phyloP scores from a whole-genome alignment of 1,140 invertebrate species.

The Cydia amplana region DNA sequence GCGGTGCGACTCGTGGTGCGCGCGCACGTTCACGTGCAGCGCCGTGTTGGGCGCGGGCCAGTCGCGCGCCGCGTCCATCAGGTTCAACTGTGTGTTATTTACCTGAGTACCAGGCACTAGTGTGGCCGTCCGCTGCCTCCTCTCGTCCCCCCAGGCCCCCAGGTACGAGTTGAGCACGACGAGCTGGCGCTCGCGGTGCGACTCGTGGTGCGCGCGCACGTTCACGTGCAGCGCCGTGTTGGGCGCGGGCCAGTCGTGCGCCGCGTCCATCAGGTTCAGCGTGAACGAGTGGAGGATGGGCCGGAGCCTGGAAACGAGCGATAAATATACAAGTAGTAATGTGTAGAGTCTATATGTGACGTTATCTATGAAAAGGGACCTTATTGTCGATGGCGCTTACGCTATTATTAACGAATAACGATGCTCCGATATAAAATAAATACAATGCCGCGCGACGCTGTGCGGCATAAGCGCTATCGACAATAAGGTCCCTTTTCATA shows the following conservation, averaged over 20 bases:
- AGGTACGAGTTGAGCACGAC: constrained; percentile 62
- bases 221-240: constrained; percentile 48
- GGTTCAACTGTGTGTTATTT: no score
- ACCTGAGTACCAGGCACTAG: no score
- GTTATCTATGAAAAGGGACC: no score
- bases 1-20: constrained; percentile 53
- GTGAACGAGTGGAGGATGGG: constrained; percentile 62
- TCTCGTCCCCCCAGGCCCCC: constrained; percentile 63
- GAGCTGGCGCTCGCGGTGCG: constrained; percentile 50
- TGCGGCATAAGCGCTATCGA: no score
- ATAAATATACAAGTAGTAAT: background rate
- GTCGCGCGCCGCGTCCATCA: constrained; percentile 54
- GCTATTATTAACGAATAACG: no score
- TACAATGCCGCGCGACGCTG: no score
- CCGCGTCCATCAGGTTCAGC: constrained; percentile 60
- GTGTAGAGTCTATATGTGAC: no score
- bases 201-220: constrained; percentile 58
- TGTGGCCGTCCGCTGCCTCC: constrained; percentile 58
- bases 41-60: constrained; percentile 37
- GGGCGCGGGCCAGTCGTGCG: constrained; percentile 37
- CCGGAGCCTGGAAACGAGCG: constrained; percentile 52
- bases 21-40: constrained; percentile 56
- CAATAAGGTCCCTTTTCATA: no score
- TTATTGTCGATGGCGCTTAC: no score
- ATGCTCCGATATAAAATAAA: no score